Base-by-base conservation (phyloP, 2,113 vertebrate species). In the Stegostoma tigrinum region DNA sequence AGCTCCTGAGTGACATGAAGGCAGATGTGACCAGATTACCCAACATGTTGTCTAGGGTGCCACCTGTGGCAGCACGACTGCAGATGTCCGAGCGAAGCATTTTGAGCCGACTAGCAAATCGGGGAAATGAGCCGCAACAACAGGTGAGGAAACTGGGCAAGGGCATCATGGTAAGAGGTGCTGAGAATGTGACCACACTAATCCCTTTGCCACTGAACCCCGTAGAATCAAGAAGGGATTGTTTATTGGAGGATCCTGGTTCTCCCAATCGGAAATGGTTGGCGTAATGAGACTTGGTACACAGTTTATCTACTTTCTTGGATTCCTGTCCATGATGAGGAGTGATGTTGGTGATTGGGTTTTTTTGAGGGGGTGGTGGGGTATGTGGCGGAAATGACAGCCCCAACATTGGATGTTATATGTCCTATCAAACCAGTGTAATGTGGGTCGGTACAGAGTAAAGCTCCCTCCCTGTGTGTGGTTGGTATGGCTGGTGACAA, bases 21-120 rank as follows among this genome's bases (percentile, higher is more conserved):
- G 99, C 99, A 0, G 99, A 99, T 0, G 99, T 99, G 96, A 99
- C 99, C 0, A 98, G 99, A 95, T 97, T 99, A 97, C 99, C 99
- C 95, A 99, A 99, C 97, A 99, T 99, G 99, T 97, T 99, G 96
- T 99, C 99, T 94, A 98, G 99, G 95, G 99, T 99, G 96, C 99
- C 99, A 0, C 99, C 99, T 0, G 99, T 99, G 96, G 99, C 99
- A 0, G 98, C 98, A 15, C 98, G 99, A 5, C 98, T 99, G 90
- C 99, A 99, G 98, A 99, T 99, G 99, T 99, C 99, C 0, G 99
- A 99, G 97, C 97, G 99, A 89, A 99, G 98, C 97, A 99, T 99
- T 96, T 98, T 99, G 96, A 99, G 99, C 97, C 98, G 99, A 78
- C 98, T 99, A 97, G 99, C 99, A 96, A 99, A 98, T 96, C 98